Evolutionary conservation across 2,797 vertebrate species (phyloP).

Genomic region (Choloepus didactylus): DNA sequence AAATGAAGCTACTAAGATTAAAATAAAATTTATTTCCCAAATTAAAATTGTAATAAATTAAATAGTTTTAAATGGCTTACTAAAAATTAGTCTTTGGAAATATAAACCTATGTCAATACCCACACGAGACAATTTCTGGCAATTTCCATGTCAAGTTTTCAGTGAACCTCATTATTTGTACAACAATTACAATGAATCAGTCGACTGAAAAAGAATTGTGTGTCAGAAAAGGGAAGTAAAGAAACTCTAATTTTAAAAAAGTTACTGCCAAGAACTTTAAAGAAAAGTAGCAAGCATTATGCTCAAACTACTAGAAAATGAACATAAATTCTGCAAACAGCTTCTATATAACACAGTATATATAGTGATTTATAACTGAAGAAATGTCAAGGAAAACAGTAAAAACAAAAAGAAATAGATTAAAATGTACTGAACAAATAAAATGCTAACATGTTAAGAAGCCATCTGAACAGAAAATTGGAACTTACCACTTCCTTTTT

Average conservation of each 20-base stretch:
- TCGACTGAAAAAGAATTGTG: constrained; percentile 4
- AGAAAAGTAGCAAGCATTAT: neutral
- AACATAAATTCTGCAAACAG: constrained; percentile 18
- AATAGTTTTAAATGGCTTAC: constrained; percentile 40
- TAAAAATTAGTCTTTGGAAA: constrained; percentile 51
- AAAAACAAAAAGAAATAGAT: neutral
- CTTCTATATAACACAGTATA: neutral
- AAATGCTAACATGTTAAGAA: constrained; percentile 46
- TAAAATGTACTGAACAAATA: constrained; percentile 47
- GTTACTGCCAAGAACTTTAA: neutral
- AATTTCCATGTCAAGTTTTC: neutral
- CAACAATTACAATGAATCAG: neutral
- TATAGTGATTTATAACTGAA: neutral
- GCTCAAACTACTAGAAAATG: neutral
- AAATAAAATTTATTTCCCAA: constrained; percentile 40
- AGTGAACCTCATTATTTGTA: neutral
- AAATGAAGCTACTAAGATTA: constrained; percentile 8
- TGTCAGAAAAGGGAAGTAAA: constrained; percentile 32
- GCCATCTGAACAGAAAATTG: neutral
- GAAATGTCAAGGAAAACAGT: neutral
- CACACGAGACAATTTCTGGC: neutral
- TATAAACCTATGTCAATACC: constrained; percentile 29
- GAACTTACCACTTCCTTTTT: neutral
- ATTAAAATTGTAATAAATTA: constrained; percentile 17
- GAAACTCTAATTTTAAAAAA: neutral